Evolutionary conservation across 2,797 vertebrate species (phyloP), one percentile per base, ranked within the genome.

Genomic region (Myotis vivesi): DNA sequence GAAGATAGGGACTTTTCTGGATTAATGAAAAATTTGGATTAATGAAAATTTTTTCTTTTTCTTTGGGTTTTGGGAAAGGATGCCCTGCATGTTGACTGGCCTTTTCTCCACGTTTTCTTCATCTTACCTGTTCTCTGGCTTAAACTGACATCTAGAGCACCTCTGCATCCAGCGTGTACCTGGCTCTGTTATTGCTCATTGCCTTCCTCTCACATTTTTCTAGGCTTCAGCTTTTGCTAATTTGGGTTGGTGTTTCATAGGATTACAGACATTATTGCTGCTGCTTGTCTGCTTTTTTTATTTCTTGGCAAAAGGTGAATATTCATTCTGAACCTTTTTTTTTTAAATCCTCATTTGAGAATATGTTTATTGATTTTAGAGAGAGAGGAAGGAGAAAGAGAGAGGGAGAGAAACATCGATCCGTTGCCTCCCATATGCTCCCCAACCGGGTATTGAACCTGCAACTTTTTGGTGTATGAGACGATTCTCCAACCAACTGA

Each of bases 221-320:
- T 53, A 41, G 22, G 49, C 15, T 88, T 71, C 8, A 10, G 51
- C 64, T 85, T 53, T 69, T 64, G 51, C 23, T 92, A 57, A 85
- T 94, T 83, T 30, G 57, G 57, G 51, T 82, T 46, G 22, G 20
- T 91, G 28, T 69, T 83, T 73, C 53, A 84, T 33, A 36, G 62
- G 53, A 89, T 76, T 89, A 36, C 59, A 87, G 66, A 59, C 13
- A 33, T 93, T 72, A 72, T 46, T 88, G 53, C 64, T 89, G 87
- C 33, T 68, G 55, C n/a, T 87, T 68, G 5, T 82, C 76, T 87
- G 23, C 5, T 76, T 87, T 87, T 87, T 79, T 64, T 53, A 46
- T 94, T 79, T 81, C 66, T 89, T 95, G 66, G 15, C 53, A 88
- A 83, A 85, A 64, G 71, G 94, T 66, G 62, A 49, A 72, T 44